A percentile compares a stretch with the other conserved stretches of the same genome.
Evolutionary conservation across 2,797 vertebrate genomes (phyloP).

Genomic region (Aselliscus stoliczkanus): DNA sequence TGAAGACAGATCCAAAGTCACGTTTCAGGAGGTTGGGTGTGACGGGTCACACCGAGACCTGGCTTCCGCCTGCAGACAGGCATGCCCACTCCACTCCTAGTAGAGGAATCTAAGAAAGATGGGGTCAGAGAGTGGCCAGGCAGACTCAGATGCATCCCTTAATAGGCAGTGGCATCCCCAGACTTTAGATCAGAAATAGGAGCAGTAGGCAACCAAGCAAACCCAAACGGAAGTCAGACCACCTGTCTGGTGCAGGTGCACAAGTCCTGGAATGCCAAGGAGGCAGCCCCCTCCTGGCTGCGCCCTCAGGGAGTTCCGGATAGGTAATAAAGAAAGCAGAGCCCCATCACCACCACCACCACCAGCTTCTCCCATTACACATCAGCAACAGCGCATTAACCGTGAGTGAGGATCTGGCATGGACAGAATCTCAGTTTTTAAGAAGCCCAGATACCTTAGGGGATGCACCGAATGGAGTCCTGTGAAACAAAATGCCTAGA

Average conservation of each 20-base stretch:
- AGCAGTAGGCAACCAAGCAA: neutral
- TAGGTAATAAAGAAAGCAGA: neutral
- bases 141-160: neutral
- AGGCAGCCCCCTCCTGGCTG: neutral
- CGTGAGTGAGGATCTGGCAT: rapidly evolving
- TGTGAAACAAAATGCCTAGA: neutral
- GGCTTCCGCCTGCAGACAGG: neutral
- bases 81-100: neutral
- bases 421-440: neutral
- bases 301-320: neutral
- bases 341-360: too few species aligned
- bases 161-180: neutral
- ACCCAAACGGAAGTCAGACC: neutral
- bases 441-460: neutral
- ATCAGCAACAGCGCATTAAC: neutral
- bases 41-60: neutral
- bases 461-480: neutral
- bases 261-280: rapidly evolving
- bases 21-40: neutral
- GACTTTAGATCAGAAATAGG: neutral
- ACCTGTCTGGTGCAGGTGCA: neutral
- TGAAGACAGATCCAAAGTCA: neutral
- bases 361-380: neutral
- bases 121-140: neutral
- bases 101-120: neutral